phyloP scores from a whole-genome alignment of 1,140 invertebrate species.

The Trissolcus basalis region DNA sequence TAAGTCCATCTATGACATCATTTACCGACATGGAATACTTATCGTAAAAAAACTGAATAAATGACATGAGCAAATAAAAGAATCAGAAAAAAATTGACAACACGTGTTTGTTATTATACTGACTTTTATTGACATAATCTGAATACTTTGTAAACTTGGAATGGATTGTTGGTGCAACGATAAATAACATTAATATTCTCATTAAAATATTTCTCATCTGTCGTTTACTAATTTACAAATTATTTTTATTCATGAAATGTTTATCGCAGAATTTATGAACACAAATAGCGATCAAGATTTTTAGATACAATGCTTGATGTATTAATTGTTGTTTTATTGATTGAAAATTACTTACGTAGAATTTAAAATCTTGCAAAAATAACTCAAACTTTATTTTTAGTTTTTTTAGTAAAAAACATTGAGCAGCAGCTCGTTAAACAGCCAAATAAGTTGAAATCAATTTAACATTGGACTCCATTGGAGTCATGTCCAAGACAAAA shows the following conservation, averaged over 20 bases:
- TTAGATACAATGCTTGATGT: slow-evolving; percentile 31
- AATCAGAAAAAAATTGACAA: background rate
- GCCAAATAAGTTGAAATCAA: no score
- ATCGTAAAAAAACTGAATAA: background rate
- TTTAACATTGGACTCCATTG: no score
- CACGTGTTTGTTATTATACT: slow-evolving; percentile 23
- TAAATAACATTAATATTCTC: slow-evolving; percentile 48
- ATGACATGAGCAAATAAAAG: background rate
- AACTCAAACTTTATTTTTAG: no score
- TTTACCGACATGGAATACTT: no score
- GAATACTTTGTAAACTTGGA: slow-evolving; percentile 49
- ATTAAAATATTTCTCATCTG: slow-evolving; percentile 55
- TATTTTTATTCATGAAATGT: slow-evolving; percentile 24
- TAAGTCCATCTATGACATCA: no score
- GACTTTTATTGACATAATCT: slow-evolving; percentile 47
- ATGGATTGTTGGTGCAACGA: slow-evolving; percentile 46
- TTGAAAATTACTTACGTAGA: no score
- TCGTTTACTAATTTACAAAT: slow-evolving; percentile 43
- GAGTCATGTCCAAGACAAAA: no score
- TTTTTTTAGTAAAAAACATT: no score
- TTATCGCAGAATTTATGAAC: slow-evolving; percentile 49
- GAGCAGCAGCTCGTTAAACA: no score
- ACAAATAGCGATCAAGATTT: slow-evolving; percentile 14
- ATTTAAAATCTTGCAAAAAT: no score
- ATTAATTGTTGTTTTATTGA: no score